These are phyloP conservation scores for Drosophila neotestacea DNA, from an alignment of 2,888 invertebrate species.

Conservation along the genomic window DNA sequence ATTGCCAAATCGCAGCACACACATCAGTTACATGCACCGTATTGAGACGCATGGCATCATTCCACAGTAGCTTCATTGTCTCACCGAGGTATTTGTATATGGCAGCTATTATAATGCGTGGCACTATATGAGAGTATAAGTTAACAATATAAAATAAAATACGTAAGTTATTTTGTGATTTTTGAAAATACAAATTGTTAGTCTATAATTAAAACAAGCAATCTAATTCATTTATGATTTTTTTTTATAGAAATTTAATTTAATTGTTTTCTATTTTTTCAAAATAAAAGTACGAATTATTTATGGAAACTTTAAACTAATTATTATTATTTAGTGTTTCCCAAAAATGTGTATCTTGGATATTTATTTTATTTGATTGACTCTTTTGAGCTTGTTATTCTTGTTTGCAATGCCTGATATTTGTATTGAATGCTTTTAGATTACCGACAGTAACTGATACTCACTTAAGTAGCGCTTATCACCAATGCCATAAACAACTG, in stretches of 20 bases:
- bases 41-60: constrained; percentile 92
- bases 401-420: no score
- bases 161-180: no score
- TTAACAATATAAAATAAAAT: no score
- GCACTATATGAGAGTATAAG: constrained; percentile 87
- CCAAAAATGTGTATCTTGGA: no score
- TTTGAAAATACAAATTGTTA: no score
- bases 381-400: no score
- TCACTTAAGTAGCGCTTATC: constrained; percentile 93
- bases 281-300: no score
- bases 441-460: constrained; percentile 71
- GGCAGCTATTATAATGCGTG: constrained; percentile 93
- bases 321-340: no score
- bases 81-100: constrained; percentile 95
- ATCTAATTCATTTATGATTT: no score
- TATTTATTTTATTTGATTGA: no score
- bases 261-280: background rate
- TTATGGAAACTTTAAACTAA: no score
- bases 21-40: constrained; percentile 95
- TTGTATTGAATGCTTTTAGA: background rate
- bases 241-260: background rate
- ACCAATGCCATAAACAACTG: constrained; percentile 94
- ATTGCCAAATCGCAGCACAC: constrained; percentile 92
- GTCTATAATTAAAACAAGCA: no score
- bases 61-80: constrained; percentile 97